Evolutionary conservation across 1,140 invertebrate genomes (phyloP).

Genomic region (Drosophila takahashii): DNA sequence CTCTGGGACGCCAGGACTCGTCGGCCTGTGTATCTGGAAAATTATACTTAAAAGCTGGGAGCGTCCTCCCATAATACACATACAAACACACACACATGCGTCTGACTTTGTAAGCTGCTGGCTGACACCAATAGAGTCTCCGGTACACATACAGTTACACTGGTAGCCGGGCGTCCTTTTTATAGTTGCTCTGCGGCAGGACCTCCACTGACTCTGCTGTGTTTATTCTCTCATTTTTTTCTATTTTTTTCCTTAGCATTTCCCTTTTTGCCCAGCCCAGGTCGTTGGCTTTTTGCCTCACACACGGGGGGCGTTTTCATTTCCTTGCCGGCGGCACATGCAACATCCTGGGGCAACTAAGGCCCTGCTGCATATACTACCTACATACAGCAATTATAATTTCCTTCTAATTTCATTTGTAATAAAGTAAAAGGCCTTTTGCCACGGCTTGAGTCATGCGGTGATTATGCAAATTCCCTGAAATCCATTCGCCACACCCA

Average conservation of each 20-base stretch:
- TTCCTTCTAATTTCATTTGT: slow-evolving; percentile 70
- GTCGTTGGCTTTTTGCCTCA: slow-evolving; percentile 77
- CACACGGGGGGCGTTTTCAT: slow-evolving; percentile 79
- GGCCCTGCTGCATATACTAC: slow-evolving; percentile 20
- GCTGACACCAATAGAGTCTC: slow-evolving; percentile 47
- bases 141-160: slow-evolving; percentile 16
- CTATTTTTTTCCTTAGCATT: not conserved
- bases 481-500: slow-evolving; percentile 33
- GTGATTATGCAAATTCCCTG: slow-evolving; percentile 27
- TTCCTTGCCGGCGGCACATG: slow-evolving; percentile 64
- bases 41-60: slow-evolving; percentile 78
- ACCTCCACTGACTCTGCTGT: slow-evolving; percentile 32
- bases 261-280: slow-evolving; percentile 35
- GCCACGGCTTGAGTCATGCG: slow-evolving; percentile 20
- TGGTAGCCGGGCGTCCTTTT: slow-evolving; percentile 30
- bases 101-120: slow-evolving; percentile 69
- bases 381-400: slow-evolving; percentile 59
- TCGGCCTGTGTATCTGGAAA: slow-evolving; percentile 31
- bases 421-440: slow-evolving; percentile 59
- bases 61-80: slow-evolving; percentile 32
- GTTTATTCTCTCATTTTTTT: slow-evolving; percentile 59
- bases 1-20: slow-evolving; percentile 3
- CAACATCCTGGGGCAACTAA: slow-evolving; percentile 36
- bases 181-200: slow-evolving; percentile 51
- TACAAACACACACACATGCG: slow-evolving; percentile 28